phyloP scores from a whole-genome alignment of 2,797 vertebrate genomes.

The Chelon labrosus region DNA sequence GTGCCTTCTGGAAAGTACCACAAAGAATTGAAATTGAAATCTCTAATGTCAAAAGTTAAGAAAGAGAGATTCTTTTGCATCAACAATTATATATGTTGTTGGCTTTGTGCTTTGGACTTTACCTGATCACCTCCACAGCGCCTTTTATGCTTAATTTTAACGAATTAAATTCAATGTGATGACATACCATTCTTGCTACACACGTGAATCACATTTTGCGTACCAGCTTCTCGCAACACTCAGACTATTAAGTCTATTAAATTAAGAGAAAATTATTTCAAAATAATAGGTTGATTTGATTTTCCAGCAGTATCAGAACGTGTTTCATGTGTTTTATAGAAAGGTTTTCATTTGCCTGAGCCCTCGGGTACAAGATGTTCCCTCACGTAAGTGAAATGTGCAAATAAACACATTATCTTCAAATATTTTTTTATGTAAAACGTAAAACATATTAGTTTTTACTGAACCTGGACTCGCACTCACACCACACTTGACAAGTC shows the following conservation, averaged over 20 bases:
- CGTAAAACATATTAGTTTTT: not conserved
- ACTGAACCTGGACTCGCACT: conserved; percentile 16
- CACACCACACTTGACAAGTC: too few relatives aligned
- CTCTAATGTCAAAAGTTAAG: too few relatives aligned
- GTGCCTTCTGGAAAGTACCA: too few relatives aligned
- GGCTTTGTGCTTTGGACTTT: too few relatives aligned
- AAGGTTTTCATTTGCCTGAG: conserved; percentile 5
- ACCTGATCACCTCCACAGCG: too few relatives aligned
- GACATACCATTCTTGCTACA: too few relatives aligned
- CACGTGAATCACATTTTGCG: too few relatives aligned
- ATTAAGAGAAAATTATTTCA: not conserved
- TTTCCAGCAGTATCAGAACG: not conserved
- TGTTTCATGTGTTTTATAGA: not conserved
- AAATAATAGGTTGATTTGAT: not conserved
- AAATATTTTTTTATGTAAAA: conserved; percentile 9
- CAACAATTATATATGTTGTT: too few relatives aligned
- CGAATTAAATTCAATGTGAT: too few relatives aligned
- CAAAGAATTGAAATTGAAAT: too few relatives aligned
- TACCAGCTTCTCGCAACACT: not conserved
- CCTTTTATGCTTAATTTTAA: too few relatives aligned
- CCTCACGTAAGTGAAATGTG: conserved; percentile 9
- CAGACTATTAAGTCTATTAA: not conserved
- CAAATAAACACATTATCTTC: not conserved
- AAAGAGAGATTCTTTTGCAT: too few relatives aligned
- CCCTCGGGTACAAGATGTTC: not conserved